Conservation (phyloP, 2,888 invertebrate species). For the Brachyopa scutellaris region DNA sequence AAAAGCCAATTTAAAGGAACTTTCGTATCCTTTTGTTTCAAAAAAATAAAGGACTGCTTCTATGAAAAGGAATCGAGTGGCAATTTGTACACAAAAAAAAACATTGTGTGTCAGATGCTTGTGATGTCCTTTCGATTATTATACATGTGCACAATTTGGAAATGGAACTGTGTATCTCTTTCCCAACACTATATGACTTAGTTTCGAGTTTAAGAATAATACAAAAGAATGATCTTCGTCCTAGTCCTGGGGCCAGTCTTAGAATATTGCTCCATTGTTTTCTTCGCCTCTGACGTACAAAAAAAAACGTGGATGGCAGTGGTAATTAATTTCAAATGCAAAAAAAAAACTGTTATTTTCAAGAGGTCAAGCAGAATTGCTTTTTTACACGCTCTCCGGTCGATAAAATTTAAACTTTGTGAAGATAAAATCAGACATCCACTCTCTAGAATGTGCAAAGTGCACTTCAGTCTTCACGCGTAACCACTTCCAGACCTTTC, state of each 20-base stretch:
- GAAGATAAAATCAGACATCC: too few species aligned
- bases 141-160: too few species aligned
- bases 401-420: too few species aligned
- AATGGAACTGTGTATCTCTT: too few species aligned
- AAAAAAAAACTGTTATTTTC: too few species aligned
- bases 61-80: conserved; percentile 25
- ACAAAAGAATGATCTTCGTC: not conserved
- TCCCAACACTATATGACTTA: too few species aligned
- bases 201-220: not conserved
- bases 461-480: too few species aligned
- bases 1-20: not conserved
- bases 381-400: too few species aligned
- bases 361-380: too few species aligned
- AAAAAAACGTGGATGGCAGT: too few species aligned
- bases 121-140: not conserved
- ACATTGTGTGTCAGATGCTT: conserved; percentile 3
- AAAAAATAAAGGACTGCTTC: not conserved
- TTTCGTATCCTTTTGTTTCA: conserved; percentile 2
- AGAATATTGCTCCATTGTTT: not conserved
- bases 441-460: too few species aligned
- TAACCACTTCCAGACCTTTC: too few species aligned
- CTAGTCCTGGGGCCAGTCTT: not conserved
- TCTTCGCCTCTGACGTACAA: not conserved
- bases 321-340: conserved; percentile 10
- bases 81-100: conserved; percentile 9